phyloP scores from a whole-genome alignment of 2,888 invertebrate genomes.

The Ochropleura plecta region DNA sequence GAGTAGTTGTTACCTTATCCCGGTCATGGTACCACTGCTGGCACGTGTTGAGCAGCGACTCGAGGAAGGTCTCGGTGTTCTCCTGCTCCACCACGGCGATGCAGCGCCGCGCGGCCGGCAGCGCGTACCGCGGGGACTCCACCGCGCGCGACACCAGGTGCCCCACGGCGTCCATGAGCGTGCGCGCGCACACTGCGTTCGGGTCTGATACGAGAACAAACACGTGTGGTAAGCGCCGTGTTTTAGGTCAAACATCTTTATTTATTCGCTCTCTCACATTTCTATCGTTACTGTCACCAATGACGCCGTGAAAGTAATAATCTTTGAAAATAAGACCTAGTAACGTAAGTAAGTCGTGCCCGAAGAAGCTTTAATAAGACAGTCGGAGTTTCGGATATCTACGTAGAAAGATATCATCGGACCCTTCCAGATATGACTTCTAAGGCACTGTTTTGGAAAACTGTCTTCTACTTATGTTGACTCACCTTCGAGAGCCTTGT shows the following conservation, averaged over 20 bases:
- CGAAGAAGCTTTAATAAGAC: background rate
- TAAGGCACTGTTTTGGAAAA: background rate
- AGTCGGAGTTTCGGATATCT: background rate
- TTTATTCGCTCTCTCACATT: background rate
- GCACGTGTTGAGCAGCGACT: slow-evolving; percentile 96
- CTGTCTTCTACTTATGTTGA: background rate
- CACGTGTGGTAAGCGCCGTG: too few relatives aligned
- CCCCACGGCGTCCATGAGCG: slow-evolving; percentile 96
- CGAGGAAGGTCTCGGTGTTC: slow-evolving; percentile 96
- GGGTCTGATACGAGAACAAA: slow-evolving; percentile 91
- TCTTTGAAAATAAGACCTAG: too few relatives aligned
- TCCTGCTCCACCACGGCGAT: slow-evolving; percentile 97
- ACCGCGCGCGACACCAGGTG: slow-evolving; percentile 95
- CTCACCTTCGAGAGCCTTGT: slow-evolving; percentile 93
- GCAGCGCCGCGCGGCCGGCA: slow-evolving; percentile 96
- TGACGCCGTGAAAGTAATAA: background rate
- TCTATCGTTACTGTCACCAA: background rate
- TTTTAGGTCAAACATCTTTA: background rate
- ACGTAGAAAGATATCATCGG: background rate
- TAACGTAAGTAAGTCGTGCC: background rate
- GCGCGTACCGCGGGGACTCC: slow-evolving; percentile 94
- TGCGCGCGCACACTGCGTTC: slow-evolving; percentile 92
- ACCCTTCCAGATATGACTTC: background rate
- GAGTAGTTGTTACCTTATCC: slow-evolving; percentile 68
- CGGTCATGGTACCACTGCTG: slow-evolving; percentile 97